Base-by-base conservation (phyloP, 2,113 vertebrate genomes). In the Uria aalge region DNA sequence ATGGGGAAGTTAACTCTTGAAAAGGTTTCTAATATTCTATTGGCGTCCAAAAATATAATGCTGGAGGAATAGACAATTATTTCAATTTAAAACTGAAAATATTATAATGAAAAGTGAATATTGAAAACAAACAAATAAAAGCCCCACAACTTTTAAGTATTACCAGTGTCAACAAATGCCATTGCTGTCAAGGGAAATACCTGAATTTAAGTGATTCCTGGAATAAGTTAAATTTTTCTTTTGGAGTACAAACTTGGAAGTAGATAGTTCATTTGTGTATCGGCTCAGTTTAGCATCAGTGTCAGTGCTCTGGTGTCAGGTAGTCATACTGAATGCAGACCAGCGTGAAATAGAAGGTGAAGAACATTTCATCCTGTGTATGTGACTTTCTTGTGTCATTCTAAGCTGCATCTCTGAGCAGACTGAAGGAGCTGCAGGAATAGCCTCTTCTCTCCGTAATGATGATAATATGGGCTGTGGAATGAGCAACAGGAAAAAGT, bases 281-380 rank as follows among this genome's bases (percentile, higher is more conserved):
- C 5, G 4, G 36, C 24, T 48, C 30, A 19, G n/a, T 85, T 74
- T 27, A 50, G 43, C 13, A 21, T 32, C 8, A 4, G 23, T 23
- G 27, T 45, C 29, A 12, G 50, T 55, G 10, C 45, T 41, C 12
- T 45, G 30, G n/a, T 2, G 2, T 71, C 17, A 16, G 45, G 50
- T 2, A n/a, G 41, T 16, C 2, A 4, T 7, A 14, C 27, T 27
- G 36, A 27, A 3, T 5, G 13, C 36, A 29, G 48, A 2, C 21
- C 8, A 11, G 18, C 0, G 0, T n/a, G 4, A 29, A 24, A 5
- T 4, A n/a, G 53, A 36, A 59, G 26, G n/a, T 68, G 16, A 52
- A 64, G 41, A 43, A 24, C 1, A 1, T 30, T 23, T 23, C 5
- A 0, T 27, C 8, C 2, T 6, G 6, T 5, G 10, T 43, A 2